Evolutionary conservation across 2,888 invertebrate species (phyloP).

Genomic region (Willowsia nigromaculata): DNA sequence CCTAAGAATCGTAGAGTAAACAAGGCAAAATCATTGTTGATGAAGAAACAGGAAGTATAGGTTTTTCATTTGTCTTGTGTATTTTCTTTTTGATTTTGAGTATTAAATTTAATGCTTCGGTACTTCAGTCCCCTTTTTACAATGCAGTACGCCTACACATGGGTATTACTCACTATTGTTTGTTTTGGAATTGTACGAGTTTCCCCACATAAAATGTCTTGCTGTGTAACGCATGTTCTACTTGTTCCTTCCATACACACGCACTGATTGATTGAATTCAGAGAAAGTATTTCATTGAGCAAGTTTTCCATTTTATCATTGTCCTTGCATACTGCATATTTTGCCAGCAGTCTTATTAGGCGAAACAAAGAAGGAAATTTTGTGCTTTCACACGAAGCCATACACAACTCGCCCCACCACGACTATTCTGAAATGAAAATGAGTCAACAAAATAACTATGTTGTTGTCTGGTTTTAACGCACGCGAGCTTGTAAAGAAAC

Average conservation of each 20-base stretch:
- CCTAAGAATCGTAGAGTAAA: not conserved
- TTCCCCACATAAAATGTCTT: not conserved
- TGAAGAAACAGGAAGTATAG: slow-evolving; percentile 33
- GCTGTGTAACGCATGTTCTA: not conserved
- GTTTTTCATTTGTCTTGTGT: slow-evolving; percentile 7
- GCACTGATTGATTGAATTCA: not conserved
- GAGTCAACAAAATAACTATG: not conserved
- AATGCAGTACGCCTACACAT: no score
- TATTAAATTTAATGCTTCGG: not conserved
- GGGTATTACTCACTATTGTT: not conserved
- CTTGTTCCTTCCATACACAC: not conserved
- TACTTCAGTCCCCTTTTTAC: not conserved
- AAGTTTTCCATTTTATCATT: not conserved
- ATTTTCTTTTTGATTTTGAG: slow-evolving; percentile 14
- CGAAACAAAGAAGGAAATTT: slow-evolving; percentile 4
- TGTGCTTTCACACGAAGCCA: not conserved
- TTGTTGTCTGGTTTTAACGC: not conserved
- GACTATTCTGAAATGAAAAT: not conserved
- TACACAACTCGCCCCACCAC: not conserved
- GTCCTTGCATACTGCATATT: no score
- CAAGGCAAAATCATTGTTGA: slow-evolving; percentile 35
- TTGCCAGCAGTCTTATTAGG: slow-evolving; percentile 16
- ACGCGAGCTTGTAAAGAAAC: not conserved
- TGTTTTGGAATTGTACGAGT: not conserved
- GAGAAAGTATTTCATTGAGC: not conserved